phyloP scores from a whole-genome alignment of 2,113 vertebrate species.

The Hemiprocne comata region DNA sequence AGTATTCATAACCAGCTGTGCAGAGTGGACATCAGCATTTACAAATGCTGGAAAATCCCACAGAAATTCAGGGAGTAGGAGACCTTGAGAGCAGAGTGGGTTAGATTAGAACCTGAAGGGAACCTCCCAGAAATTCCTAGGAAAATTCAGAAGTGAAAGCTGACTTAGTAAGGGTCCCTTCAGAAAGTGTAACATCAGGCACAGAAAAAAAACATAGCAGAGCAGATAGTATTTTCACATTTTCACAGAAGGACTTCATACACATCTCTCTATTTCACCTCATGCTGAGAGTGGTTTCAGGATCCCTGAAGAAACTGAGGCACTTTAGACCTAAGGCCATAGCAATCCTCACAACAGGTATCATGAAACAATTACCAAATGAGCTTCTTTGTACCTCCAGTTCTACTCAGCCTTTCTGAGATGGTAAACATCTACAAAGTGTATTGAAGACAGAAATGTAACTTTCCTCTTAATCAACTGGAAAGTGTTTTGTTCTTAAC shows the following conservation, averaged over 20 bases:
- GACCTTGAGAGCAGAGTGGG: neutral
- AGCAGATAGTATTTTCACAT: neutral
- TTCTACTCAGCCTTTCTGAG: neutral
- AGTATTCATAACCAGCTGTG: neutral
- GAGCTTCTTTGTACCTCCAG: neutral
- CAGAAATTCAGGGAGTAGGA: neutral
- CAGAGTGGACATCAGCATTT: neutral
- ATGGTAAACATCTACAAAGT: neutral
- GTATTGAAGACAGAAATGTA: neutral
- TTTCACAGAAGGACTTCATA: neutral
- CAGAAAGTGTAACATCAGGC: neutral
- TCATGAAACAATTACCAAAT: neutral
- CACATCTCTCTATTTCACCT: neutral
- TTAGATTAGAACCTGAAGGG: neutral
- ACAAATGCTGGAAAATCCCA: rapidly evolving
- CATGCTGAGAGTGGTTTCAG: neutral
- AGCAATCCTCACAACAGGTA: neutral
- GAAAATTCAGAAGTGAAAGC: neutral
- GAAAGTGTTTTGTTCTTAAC: neutral
- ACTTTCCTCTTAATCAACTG: neutral
- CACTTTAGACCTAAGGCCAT: neutral
- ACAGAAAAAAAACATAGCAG: rapidly evolving
- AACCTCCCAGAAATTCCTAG: neutral
- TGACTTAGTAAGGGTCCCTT: neutral
- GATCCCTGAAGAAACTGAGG: neutral